Conservation (phyloP, 2,797 vertebrate species). For the Borostomias antarcticus region DNA sequence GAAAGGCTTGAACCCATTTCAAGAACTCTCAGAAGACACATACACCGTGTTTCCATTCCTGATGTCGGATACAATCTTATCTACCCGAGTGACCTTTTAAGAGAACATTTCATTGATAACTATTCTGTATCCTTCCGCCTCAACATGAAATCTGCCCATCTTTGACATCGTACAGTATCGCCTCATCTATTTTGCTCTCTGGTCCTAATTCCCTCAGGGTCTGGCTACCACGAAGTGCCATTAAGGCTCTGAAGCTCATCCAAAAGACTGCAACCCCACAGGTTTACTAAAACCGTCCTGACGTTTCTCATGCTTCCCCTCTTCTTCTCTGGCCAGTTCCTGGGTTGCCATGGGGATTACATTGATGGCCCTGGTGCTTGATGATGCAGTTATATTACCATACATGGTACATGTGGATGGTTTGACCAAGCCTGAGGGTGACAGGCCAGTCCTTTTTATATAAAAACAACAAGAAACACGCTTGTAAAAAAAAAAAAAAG, state of each 20-base stretch:
- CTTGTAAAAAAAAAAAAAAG: too few species aligned
- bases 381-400: neutral
- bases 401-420: constrained; percentile 13
- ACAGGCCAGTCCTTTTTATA: too few species aligned
- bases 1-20: constrained; percentile 28
- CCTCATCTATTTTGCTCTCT: neutral
- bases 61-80: constrained; percentile 58
- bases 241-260: constrained; percentile 6
- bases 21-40: constrained; percentile 51
- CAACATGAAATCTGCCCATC: constrained; percentile 30
- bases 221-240: constrained; percentile 1
- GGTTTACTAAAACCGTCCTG: neutral
- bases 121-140: constrained; percentile 53
- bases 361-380: neutral
- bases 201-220: constrained; percentile 20
- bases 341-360: neutral
- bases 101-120: constrained; percentile 65
- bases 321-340: neutral
- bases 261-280: neutral
- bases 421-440: too few species aligned
- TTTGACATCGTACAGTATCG: neutral
- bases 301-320: neutral
- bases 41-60: constrained; percentile 57
- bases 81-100: constrained; percentile 57
- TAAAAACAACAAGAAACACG: too few species aligned